These are phyloP conservation scores for Gibbula magus DNA, from an alignment of 2,888 invertebrate genomes.

Conservation along the genomic window DNA sequence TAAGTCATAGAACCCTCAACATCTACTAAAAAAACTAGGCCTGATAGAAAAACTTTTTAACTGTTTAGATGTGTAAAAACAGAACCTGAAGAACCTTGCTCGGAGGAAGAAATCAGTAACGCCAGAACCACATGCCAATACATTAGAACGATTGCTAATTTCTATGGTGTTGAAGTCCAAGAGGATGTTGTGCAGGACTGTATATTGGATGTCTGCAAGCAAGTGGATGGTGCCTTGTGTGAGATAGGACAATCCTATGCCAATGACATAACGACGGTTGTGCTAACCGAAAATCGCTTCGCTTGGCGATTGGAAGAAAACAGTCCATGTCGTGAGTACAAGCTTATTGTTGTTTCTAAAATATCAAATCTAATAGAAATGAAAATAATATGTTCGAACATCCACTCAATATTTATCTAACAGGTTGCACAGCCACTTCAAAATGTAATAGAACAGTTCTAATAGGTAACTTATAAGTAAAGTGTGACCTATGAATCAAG, in stretches of 20 bases:
- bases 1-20: no score
- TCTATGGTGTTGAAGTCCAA: neutral
- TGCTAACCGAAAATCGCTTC: no score
- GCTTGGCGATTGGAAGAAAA: neutral
- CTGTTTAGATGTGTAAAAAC: neutral
- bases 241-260: neutral
- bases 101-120: neutral
- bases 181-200: neutral
- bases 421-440: no score
- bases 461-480: no score
- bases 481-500: no score
- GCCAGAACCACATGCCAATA: neutral
- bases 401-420: no score
- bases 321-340: neutral
- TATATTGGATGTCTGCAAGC: neutral
- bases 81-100: neutral
- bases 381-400: no score
- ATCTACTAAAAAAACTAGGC: neutral
- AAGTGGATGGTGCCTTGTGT: neutral
- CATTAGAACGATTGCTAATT: neutral
- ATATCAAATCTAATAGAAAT: neutral
- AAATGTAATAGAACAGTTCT: no score
- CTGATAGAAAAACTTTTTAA: neutral
- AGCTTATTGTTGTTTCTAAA: neutral
- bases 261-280: neutral